Conservation (phyloP, 92 coral and sea anemone species). For the Metridium senile region DNA sequence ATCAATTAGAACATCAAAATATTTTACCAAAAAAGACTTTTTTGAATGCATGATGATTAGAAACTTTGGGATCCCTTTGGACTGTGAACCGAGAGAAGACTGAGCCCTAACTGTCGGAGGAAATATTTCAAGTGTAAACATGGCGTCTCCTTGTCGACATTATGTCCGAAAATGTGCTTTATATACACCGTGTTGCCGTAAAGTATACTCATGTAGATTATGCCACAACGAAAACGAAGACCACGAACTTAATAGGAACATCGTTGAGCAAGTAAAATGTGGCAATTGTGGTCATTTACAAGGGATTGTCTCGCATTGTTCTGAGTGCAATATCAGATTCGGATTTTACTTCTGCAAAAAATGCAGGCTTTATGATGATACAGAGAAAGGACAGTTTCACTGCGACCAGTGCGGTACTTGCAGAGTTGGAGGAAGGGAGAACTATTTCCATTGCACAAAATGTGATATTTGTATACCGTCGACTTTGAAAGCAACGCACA, state of each 20-base stretch:
- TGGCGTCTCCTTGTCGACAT: constrained; percentile 74
- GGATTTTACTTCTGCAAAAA: constrained; percentile 85
- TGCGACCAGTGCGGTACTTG: constrained; percentile 90
- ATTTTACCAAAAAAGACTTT: too few relatives aligned
- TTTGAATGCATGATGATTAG: neutral
- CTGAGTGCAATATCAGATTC: constrained; percentile 70
- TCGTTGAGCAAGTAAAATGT: constrained; percentile 74
- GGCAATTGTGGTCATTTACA: constrained; percentile 78
- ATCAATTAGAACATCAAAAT: too few relatives aligned
- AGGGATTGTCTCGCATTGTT: constrained; percentile 64
- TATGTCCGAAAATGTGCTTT: constrained; percentile 86
- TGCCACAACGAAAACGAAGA: constrained; percentile 73
- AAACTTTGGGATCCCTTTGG: constrained; percentile 18
- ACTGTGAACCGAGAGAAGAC: neutral
- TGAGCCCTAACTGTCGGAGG: neutral
- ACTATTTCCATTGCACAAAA: constrained; percentile 74
- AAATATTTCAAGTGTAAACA: neutral
- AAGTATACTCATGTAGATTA: constrained; percentile 81
- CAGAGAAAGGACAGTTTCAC: constrained; percentile 93
- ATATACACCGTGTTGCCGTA: constrained; percentile 86
- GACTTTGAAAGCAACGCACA: constrained; percentile 62
- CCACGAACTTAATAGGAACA: constrained; percentile 84
- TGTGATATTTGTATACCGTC: constrained; percentile 87
- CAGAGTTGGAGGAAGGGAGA: constrained; percentile 89
- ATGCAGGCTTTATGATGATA: constrained; percentile 92